These are phyloP conservation scores for Aviceda subcristata DNA, from an alignment of 2,113 vertebrate species.

Conservation along the genomic window DNA sequence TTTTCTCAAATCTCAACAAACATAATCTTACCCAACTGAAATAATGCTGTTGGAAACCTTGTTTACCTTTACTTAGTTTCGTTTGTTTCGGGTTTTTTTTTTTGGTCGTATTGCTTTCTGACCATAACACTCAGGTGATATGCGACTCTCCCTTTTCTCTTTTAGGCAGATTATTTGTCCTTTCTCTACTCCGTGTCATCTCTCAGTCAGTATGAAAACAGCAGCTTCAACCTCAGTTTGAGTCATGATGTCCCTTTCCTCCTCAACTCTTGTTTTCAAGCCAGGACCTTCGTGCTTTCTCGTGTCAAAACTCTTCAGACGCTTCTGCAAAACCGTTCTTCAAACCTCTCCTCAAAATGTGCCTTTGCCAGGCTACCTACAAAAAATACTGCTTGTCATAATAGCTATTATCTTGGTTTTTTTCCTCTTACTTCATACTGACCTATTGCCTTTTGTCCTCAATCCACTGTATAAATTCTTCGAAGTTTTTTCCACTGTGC, in stretches of 20 bases:
- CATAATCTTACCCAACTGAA: not conserved
- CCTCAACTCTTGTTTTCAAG: not conserved
- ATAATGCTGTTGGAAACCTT: not conserved
- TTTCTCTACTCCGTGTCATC: not conserved
- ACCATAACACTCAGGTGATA: not conserved
- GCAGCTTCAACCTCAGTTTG: not conserved
- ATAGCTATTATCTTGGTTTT: not conserved
- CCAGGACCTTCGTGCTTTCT: not conserved
- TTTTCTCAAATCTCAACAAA: not conserved
- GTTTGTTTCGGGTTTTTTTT: not conserved
- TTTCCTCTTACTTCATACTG: not conserved
- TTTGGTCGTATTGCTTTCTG: not conserved
- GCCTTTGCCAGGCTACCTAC: not conserved
- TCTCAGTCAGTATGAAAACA: not conserved
- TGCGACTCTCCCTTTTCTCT: not conserved
- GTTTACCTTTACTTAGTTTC: not conserved
- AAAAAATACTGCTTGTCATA: not conserved
- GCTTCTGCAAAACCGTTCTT: not conserved
- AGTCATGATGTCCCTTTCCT: not conserved
- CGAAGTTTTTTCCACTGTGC: not conserved
- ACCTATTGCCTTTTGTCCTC: not conserved
- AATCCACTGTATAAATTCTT: not conserved
- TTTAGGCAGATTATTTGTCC: not conserved
- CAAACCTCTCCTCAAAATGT: not conserved
- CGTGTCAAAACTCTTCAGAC: not conserved